Evolutionary conservation across 2,797 vertebrate genomes (phyloP).

Genomic region (Tokudaia tokunoshimensis): DNA sequence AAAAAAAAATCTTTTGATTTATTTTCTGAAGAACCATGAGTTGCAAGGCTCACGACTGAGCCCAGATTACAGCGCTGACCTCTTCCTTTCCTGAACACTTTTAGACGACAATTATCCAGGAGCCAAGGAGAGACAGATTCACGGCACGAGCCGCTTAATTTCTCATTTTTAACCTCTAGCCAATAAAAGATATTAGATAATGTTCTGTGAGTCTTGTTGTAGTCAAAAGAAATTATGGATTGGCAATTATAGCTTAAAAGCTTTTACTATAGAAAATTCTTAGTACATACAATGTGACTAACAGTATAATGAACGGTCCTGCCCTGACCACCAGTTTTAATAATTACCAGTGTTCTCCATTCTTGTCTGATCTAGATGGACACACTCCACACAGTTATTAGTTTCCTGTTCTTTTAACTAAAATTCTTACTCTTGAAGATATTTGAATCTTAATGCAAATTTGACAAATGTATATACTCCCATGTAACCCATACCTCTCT

Average conservation of each 20-base stretch:
- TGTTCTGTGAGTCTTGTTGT: constrained; percentile 38
- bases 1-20: constrained; percentile 35
- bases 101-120: constrained; percentile 57
- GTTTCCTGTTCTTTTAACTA: constrained; percentile 16
- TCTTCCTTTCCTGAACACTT: constrained; percentile 39
- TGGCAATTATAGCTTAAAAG: constrained; percentile 12
- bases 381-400: not conserved
- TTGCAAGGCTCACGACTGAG: constrained; percentile 5
- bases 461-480: constrained; percentile 4
- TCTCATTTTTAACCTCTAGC: constrained; percentile 63
- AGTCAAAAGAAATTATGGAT: constrained; percentile 49
- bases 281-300: not conserved
- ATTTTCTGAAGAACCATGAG: constrained; percentile 27
- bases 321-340: not conserved
- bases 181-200: constrained; percentile 66
- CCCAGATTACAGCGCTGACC: not conserved
- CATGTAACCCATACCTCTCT: not conserved
- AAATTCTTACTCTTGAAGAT: not conserved
- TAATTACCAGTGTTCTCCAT: constrained; percentile 2
- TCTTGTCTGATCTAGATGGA: not conserved
- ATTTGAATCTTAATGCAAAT: not conserved
- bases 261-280: constrained; percentile 28
- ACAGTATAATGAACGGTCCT: not conserved
- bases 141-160: constrained; percentile 45
- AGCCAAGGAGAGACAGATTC: constrained; percentile 57